These are phyloP conservation scores for Hetaerina americana DNA, from an alignment of 1,140 invertebrate species.

Conservation along the genomic window DNA sequence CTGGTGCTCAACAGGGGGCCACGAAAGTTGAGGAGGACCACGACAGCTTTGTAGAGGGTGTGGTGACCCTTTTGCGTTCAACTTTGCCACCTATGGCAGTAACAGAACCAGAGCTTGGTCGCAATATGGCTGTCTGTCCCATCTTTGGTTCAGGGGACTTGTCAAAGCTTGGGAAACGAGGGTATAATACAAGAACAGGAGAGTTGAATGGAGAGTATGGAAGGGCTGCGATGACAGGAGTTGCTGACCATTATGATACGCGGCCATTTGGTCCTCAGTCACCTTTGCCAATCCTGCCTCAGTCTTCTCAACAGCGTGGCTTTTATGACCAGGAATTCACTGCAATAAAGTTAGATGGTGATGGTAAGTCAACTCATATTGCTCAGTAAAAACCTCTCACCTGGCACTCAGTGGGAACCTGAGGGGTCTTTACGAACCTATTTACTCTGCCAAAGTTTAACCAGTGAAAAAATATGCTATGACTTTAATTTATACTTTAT, in stretches of 20 bases:
- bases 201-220: constrained; percentile 69
- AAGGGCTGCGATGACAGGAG: constrained; percentile 48
- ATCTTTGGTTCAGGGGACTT: constrained; percentile 69
- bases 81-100: constrained; percentile 73
- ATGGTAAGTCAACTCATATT: constrained; percentile 20
- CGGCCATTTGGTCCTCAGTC: constrained; percentile 66
- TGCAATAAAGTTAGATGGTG: constrained; percentile 54
- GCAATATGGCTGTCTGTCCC: constrained; percentile 67
- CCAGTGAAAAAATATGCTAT: too few relatives aligned
- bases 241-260: constrained; percentile 66
- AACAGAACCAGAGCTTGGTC: constrained; percentile 71
- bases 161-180: constrained; percentile 35
- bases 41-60: constrained; percentile 74
- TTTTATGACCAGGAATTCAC: constrained; percentile 92
- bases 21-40: constrained; percentile 83
- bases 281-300: constrained; percentile 52
- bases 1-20: constrained; percentile 25
- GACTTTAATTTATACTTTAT: neutral
- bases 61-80: constrained; percentile 64
- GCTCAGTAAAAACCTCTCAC: too few relatives aligned
- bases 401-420: too few relatives aligned
- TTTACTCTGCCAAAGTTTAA: too few relatives aligned
- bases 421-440: too few relatives aligned
- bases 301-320: constrained; percentile 66
- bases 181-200: constrained; percentile 52